These are phyloP conservation scores for Heliangelus exortis DNA, from an alignment of 2,797 vertebrate genomes.

Conservation along the genomic window DNA sequence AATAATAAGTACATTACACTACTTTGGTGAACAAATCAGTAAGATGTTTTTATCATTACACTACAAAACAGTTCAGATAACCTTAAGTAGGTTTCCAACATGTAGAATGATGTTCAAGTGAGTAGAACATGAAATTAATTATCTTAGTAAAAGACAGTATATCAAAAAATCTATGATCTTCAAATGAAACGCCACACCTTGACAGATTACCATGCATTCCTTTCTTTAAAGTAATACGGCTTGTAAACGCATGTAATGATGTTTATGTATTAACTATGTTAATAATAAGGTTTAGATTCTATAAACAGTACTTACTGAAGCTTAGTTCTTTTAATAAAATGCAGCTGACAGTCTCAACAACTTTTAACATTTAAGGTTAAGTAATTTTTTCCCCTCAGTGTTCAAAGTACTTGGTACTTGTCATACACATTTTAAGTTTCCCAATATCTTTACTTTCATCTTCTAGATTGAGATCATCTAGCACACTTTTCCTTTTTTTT, in stretches of 20 bases:
- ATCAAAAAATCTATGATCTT: background rate
- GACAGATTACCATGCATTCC: constrained; percentile 38
- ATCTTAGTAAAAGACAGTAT: background rate
- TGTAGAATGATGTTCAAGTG: background rate
- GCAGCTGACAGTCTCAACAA: background rate
- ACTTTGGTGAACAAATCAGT: constrained; percentile 27
- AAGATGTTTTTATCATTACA: constrained; percentile 4
- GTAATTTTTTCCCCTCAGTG: constrained; percentile 21
- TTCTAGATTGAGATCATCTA: background rate
- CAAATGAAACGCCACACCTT: background rate
- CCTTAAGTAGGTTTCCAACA: constrained; percentile 9
- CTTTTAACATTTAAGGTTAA: background rate
- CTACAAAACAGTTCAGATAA: constrained; percentile 21
- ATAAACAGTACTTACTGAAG: constrained; percentile 1
- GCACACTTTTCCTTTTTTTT: background rate
- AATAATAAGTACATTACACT: background rate
- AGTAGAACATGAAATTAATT: constrained; percentile 29
- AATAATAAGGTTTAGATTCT: background rate
- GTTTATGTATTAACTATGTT: constrained; percentile 44
- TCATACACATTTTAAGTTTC: constrained; percentile 64
- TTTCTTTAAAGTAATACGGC: constrained; percentile 57
- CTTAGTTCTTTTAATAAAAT: background rate
- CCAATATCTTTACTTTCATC: constrained; percentile 21
- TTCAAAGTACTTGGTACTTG: constrained; percentile 75
- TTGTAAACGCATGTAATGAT: constrained; percentile 43